Evolutionary conservation across 2,113 vertebrate genomes (phyloP).

Genomic region (Lasiurus borealis): DNA sequence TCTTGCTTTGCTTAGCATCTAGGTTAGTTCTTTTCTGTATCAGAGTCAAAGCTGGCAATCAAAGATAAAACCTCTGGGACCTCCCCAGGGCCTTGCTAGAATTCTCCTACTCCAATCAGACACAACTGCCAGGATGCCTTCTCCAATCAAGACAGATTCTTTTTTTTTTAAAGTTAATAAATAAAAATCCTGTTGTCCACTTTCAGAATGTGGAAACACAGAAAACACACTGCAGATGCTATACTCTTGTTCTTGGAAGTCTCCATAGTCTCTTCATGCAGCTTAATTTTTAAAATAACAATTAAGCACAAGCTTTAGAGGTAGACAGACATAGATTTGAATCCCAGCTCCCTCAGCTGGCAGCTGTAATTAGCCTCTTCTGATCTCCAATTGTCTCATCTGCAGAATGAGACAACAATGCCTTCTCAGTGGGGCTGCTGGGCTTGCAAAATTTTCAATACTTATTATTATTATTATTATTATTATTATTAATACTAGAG

Average conservation of each 20-base stretch:
- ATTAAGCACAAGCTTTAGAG: background rate
- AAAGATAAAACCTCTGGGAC: background rate
- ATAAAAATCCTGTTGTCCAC: background rate
- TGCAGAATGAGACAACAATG: background rate
- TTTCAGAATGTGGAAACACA: background rate
- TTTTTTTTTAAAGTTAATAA: background rate
- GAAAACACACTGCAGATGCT: background rate
- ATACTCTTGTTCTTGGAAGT: background rate
- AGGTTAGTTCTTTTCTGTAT: background rate
- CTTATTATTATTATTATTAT: background rate
- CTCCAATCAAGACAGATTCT: background rate
- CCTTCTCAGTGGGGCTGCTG: background rate
- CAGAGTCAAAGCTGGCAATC: background rate
- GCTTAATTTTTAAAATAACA: conserved; percentile 30
- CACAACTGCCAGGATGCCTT: background rate
- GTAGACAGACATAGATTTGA: background rate
- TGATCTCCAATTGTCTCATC: background rate
- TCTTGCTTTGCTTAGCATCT: background rate
- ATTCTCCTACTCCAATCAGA: background rate
- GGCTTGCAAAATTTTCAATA: background rate
- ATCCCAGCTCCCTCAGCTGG: background rate
- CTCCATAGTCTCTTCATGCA: background rate
- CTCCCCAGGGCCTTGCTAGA: background rate
- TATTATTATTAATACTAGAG: background rate
- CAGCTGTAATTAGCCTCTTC: background rate